Conservation (phyloP, 2,888 invertebrate genomes). For the Diarsia mendica region DNA sequence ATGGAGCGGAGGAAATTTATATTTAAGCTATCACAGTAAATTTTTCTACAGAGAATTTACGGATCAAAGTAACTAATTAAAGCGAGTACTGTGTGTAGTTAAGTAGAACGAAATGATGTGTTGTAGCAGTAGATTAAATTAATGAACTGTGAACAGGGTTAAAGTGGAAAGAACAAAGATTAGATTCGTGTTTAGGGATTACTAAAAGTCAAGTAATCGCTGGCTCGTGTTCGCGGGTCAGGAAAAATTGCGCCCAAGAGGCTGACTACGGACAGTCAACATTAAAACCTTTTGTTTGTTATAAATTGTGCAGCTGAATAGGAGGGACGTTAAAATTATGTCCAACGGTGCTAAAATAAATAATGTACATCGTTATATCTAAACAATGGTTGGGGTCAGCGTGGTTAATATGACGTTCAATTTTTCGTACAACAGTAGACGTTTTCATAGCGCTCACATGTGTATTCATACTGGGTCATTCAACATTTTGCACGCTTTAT, state of each 20-base stretch:
- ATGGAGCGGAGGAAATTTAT: slow-evolving; percentile 62
- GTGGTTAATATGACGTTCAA: slow-evolving; percentile 1
- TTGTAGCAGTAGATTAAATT: slow-evolving; percentile 62
- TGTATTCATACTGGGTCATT: not conserved
- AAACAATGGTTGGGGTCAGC: slow-evolving; percentile 14
- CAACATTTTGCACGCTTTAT: not conserved
- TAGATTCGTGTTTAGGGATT: slow-evolving; percentile 71
- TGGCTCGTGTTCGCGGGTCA: slow-evolving; percentile 64
- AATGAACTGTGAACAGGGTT: slow-evolving; percentile 64
- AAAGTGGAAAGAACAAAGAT: slow-evolving; percentile 68
- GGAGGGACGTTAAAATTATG: slow-evolving; percentile 39
- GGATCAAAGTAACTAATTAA: slow-evolving; percentile 55
- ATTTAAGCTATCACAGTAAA: slow-evolving; percentile 60
- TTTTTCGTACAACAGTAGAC: slow-evolving; percentile 5
- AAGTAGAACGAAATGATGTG: slow-evolving; percentile 44
- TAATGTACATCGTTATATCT: slow-evolving; percentile 9
- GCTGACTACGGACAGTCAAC: slow-evolving; percentile 62
- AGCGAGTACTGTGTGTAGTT: slow-evolving; percentile 25
- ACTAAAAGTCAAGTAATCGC: slow-evolving; percentile 69
- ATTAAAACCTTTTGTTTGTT: slow-evolving; percentile 71
- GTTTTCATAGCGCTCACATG: not conserved
- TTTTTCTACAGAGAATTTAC: slow-evolving; percentile 52
- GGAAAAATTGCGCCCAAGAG: slow-evolving; percentile 71
- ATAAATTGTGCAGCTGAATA: slow-evolving; percentile 50
- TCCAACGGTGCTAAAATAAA: slow-evolving; percentile 34